Conservation (phyloP, 2,888 invertebrate species). For the Melanophora roralis region DNA sequence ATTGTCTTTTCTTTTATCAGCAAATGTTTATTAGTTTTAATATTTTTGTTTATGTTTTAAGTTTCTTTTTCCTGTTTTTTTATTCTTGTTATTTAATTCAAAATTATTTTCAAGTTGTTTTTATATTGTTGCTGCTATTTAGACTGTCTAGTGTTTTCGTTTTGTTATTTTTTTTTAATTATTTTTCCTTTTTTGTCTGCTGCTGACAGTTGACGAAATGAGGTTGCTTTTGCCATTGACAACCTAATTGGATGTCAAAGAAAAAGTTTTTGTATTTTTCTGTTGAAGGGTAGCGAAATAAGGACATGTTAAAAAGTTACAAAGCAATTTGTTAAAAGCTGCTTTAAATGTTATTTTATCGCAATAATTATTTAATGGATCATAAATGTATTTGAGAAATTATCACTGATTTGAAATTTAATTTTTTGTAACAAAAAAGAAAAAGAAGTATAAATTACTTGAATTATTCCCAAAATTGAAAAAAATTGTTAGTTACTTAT, state of each 20-base stretch:
- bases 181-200: background rate
- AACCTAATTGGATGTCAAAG: background rate
- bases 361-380: no score
- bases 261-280: background rate
- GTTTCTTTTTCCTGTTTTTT: background rate
- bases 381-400: no score
- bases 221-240: background rate
- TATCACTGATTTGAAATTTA: no score
- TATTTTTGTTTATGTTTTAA: background rate
- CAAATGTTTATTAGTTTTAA: background rate
- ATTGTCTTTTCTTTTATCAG: background rate
- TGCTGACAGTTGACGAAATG: constrained; percentile 11
- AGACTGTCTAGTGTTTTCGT: background rate
- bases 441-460: no score
- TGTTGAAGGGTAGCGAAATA: no score
- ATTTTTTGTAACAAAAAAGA: no score
- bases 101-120: background rate
- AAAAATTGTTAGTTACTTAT: no score
- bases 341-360: no score
- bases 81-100: background rate
- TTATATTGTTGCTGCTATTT: background rate
- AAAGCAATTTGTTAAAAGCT: no score
- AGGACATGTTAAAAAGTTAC: no score
- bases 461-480: no score
- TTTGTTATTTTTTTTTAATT: background rate